Percentiles rank a stretch among this genome's conserved stretches.
These are phyloP conservation scores for Urosaurus nigricauda DNA, from an alignment of 2,797 vertebrate genomes.

Conservation along the genomic window DNA sequence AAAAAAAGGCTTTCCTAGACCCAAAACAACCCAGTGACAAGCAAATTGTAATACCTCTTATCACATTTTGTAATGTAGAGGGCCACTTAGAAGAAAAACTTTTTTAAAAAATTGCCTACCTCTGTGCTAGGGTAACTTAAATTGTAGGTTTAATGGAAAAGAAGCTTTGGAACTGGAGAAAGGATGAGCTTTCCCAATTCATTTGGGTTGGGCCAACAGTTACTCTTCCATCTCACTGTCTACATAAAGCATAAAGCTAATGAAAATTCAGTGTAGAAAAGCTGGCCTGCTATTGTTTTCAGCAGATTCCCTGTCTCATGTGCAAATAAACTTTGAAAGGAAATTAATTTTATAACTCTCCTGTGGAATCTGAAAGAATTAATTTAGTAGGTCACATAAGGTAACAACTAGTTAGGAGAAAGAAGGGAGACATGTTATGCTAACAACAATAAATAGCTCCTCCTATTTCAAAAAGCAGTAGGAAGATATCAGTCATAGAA, in stretches of 20 bases:
- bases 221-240: not conserved
- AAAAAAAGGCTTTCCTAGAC: too few species aligned
- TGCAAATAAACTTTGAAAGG: not conserved
- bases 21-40: too few species aligned
- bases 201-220: not conserved
- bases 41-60: too few species aligned
- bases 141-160: not conserved
- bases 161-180: not conserved
- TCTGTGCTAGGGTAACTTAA: not conserved
- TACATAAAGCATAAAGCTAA: not conserved
- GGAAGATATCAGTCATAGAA: not conserved
- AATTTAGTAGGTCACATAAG: not conserved
- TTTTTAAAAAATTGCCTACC: too few species aligned
- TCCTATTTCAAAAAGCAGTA: not conserved
- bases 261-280: not conserved
- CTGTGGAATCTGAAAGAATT: not conserved
- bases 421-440: not conserved
- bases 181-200: not conserved
- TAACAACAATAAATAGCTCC: not conserved
- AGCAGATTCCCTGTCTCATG: not conserved
- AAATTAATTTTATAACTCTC: not conserved
- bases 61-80: too few species aligned
- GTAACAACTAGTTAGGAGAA: not conserved
- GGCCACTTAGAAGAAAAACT: too few species aligned
- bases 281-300: not conserved